Evolutionary conservation across 2,113 vertebrate genomes (phyloP), one percentile per base, ranked within the genome.

Genomic region (Ictalurus punctatus): DNA sequence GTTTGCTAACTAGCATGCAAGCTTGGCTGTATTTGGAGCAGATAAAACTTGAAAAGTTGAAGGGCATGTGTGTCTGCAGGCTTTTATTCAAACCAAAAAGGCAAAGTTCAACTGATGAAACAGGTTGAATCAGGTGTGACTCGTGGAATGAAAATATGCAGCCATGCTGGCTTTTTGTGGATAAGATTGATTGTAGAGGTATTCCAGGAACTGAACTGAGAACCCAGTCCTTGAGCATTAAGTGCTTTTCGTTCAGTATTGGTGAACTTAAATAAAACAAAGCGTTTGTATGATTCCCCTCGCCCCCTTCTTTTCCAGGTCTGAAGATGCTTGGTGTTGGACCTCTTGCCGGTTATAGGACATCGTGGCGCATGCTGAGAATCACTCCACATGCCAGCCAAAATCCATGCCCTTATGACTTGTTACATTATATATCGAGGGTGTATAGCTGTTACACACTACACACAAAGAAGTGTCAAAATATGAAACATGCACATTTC

Each of bases 271-370:
- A 79, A 27, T 40, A 44, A 74, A 79, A 44, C 21, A 21, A 76
- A 16, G 17, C 12, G 1, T 25, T 78, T 48, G 16, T 40, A 6
- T 73, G 14, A 1, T 7, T 78, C 27, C 10, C 12, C n/a, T 7
- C 52, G 12, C 10, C 12, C 52, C 16, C 9, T 67, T n/a, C 30
- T 76, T 78, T 52, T 87, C 12, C 71, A 87, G 74, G 25, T 23
- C 30, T 76, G 27, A 90, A 52, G 87, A 94, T 95, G 93, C 71
- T 92, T 81, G 71, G 17, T 63, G 25, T 94, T 48, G 65, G 91
- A 76, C 10, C 67, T 90, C 84, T 90, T 10, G 40, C 88, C 25
- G 54, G 91, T 58, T 44, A 34, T 9, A 17, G 56, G 84, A 79
- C 10, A 0, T 83, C 87, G 34, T 84, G 86, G 86, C 69, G 58